phyloP scores from a whole-genome alignment of 2,888 invertebrate genomes.

The Aspidapion aeneum region DNA sequence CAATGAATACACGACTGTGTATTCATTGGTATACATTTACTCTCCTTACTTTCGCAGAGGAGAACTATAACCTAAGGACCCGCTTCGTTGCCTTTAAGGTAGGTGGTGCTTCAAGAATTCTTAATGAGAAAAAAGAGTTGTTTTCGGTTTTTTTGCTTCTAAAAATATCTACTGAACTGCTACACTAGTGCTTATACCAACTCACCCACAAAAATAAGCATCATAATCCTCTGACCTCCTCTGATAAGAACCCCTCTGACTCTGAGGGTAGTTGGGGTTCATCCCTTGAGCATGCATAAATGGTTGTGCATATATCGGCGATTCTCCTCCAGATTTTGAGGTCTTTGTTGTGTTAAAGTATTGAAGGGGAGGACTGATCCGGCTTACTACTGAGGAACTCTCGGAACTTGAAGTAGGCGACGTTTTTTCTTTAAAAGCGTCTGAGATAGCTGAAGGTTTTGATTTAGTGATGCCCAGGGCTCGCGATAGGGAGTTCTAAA shows the following conservation, averaged over 20 bases:
- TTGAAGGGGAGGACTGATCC: conserved; percentile 48
- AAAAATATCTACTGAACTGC: no score
- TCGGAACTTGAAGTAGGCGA: conserved; percentile 67
- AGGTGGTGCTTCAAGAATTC: no score
- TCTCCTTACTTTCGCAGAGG: no score
- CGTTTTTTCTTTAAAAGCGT: conserved; percentile 53
- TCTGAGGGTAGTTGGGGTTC: conserved; percentile 4
- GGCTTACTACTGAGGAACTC: conserved; percentile 56
- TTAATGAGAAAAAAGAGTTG: no score
- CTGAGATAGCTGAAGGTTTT: conserved; percentile 36
- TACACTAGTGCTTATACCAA: no score
- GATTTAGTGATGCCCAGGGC: conserved; percentile 63
- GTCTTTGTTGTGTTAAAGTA: conserved; percentile 46
- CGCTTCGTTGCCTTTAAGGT: no score
- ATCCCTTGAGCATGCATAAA: conserved; percentile 31
- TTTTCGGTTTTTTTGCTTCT: no score
- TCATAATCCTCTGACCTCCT: conserved; percentile 45
- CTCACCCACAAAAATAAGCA: conserved; percentile 39
- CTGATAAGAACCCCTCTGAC: conserved; percentile 28
- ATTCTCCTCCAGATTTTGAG: conserved; percentile 44
- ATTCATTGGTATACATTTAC: no score
- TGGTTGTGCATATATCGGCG: conserved; percentile 42
- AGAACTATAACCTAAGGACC: no score
- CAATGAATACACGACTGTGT: no score
- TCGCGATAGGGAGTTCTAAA: conserved; percentile 71